phyloP scores from a whole-genome alignment of 2,888 invertebrate genomes.

The Andrena flavipes region DNA sequence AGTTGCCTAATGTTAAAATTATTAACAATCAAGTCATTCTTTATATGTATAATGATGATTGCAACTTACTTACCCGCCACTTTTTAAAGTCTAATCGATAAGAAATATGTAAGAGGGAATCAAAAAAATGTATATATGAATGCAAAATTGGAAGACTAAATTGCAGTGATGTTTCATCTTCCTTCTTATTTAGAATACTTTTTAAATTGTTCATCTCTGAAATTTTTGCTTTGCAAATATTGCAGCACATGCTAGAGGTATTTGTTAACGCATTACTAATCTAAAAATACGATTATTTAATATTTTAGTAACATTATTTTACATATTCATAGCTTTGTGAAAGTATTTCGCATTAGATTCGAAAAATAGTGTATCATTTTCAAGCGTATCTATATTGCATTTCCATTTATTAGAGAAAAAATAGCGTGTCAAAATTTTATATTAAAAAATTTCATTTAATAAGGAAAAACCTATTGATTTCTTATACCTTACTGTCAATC shows the following conservation, averaged over 20 bases:
- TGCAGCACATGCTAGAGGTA: not conserved
- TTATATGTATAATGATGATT: not conserved
- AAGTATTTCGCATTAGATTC: no score
- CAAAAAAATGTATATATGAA: not conserved
- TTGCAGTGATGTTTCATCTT: not conserved
- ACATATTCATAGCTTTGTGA: no score
- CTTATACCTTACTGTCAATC: constrained; percentile 7
- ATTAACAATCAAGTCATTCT: not conserved
- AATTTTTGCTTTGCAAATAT: not conserved
- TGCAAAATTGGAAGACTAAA: not conserved
- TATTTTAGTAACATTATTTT: no score
- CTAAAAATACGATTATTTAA: not conserved
- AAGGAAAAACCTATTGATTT: not conserved
- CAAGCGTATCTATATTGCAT: no score
- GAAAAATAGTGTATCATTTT: no score
- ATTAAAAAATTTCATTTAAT: not conserved
- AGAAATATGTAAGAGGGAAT: not conserved
- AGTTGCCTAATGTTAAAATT: not conserved
- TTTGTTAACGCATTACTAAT: not conserved
- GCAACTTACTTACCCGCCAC: not conserved
- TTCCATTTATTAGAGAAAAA: no score
- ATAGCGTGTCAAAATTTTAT: no score
- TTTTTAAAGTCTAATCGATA: constrained; percentile 2
- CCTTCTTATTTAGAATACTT: not conserved
- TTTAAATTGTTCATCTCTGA: not conserved